phyloP scores from a whole-genome alignment of 2,113 vertebrate species.

The Ammodytes dubius region DNA sequence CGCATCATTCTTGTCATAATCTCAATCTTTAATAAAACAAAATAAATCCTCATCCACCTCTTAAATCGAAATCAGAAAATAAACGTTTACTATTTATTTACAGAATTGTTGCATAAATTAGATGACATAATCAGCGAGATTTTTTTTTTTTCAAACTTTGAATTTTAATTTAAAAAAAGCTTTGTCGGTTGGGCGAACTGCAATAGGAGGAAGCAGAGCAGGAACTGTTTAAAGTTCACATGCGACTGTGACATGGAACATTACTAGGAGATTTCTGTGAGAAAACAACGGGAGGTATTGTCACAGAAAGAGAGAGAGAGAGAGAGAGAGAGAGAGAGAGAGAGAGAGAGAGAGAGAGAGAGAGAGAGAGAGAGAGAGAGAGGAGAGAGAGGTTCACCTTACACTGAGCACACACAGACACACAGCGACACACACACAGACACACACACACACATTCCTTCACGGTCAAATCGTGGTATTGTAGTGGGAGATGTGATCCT shows the following conservation, averaged over 20 bases:
- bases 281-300: conserved; percentile 70
- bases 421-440: neutral
- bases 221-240: neutral
- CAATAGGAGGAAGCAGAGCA: neutral
- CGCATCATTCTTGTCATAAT: neutral
- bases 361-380: neutral
- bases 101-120: neutral
- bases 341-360: neutral
- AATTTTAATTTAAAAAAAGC: no score
- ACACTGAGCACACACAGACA: conserved; percentile 41
- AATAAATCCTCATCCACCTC: neutral
- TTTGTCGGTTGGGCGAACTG: no score
- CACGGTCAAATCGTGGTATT: conserved; percentile 72
- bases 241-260: conserved; percentile 3
- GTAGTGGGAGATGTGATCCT: conserved; percentile 74
- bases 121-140: no score
- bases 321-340: conserved; percentile 6
- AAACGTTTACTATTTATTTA: neutral
- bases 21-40: neutral
- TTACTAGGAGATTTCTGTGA: conserved; percentile 44
- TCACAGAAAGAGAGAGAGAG: conserved; percentile 28
- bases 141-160: no score
- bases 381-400: conserved; percentile 55
- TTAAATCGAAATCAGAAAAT: neutral
- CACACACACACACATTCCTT: conserved; percentile 65